A percentile compares a stretch with the other conserved stretches of the same genome.
Conservation (phyloP, 2,113 vertebrate genomes). For the Pogona vitticeps region DNA sequence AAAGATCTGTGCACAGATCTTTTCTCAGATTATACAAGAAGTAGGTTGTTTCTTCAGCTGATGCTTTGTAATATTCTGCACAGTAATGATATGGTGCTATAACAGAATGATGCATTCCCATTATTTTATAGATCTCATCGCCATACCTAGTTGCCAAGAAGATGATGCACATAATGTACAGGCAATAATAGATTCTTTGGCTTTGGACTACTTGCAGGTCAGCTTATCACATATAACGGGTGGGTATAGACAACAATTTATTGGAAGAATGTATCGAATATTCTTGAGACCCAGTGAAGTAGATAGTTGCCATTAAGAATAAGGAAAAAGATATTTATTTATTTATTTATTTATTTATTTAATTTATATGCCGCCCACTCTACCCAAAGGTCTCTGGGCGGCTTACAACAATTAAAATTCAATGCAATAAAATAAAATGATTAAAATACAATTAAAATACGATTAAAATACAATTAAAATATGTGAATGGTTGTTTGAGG, state of each 20-base stretch:
- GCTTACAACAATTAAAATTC: too few species aligned
- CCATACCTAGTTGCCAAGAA: constrained; percentile 82
- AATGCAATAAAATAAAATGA: too few species aligned
- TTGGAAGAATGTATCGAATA: not conserved
- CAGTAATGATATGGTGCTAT: not conserved
- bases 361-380: too few species aligned
- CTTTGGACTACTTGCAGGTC: constrained; percentile 96
- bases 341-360: too few species aligned
- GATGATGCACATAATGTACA: constrained; percentile 93
- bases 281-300: not conserved
- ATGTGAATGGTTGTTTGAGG: not conserved
- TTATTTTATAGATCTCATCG: constrained; percentile 83
- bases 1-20: not conserved
- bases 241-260: constrained; percentile 60
- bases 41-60: not conserved
- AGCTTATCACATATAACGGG: constrained; percentile 97
- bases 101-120: constrained; percentile 27
- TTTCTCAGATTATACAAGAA: not conserved
- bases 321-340: too few species aligned
- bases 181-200: constrained; percentile 94
- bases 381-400: too few species aligned
- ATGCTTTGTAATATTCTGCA: not conserved
- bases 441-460: too few species aligned
- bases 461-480: too few species aligned
- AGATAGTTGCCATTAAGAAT: not conserved